These are phyloP conservation scores for Hyles euphorbiae DNA, from an alignment of 1,140 invertebrate species.

Conservation along the genomic window DNA sequence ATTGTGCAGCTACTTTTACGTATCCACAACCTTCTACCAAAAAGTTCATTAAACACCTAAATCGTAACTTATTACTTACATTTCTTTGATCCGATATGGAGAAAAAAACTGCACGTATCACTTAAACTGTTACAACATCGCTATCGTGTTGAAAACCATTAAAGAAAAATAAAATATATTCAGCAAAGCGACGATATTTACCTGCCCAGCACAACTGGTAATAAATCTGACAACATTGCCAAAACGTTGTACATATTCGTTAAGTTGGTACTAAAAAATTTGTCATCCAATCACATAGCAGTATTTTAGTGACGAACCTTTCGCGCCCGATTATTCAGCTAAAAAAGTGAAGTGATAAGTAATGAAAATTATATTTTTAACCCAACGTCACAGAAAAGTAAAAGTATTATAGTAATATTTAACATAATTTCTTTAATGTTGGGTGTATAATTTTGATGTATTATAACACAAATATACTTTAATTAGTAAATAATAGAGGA, in stretches of 20 bases:
- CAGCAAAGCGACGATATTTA: constrained; percentile 70
- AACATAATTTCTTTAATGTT: too few relatives aligned
- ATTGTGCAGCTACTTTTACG: constrained; percentile 73
- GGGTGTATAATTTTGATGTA: too few relatives aligned
- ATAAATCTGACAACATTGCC: constrained; percentile 71
- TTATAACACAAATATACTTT: background rate
- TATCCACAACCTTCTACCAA: constrained; percentile 68
- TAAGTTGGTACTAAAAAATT: constrained; percentile 62
- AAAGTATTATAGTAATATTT: too few relatives aligned
- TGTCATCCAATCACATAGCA: constrained; percentile 45
- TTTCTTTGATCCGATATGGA: constrained; percentile 35
- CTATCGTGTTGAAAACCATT: constrained; percentile 55
- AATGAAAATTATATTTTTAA: constrained; percentile 16
- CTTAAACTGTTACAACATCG: constrained; percentile 40
- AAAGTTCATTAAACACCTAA: constrained; percentile 67
- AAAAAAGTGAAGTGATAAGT: constrained; percentile 44
- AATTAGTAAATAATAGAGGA: background rate
- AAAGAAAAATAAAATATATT: constrained; percentile 69
- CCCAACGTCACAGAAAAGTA: too few relatives aligned
- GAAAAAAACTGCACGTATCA: constrained; percentile 37
- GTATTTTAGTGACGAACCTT: constrained; percentile 62
- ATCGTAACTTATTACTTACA: constrained; percentile 48
- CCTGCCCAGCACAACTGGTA: constrained; percentile 70
- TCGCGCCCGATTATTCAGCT: constrained; percentile 67
- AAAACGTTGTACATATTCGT: constrained; percentile 50